Percentiles rank a stretch among this genome's conserved stretches.
Conservation (phyloP, 2,113 vertebrate species). For the Leuciscus idus region DNA sequence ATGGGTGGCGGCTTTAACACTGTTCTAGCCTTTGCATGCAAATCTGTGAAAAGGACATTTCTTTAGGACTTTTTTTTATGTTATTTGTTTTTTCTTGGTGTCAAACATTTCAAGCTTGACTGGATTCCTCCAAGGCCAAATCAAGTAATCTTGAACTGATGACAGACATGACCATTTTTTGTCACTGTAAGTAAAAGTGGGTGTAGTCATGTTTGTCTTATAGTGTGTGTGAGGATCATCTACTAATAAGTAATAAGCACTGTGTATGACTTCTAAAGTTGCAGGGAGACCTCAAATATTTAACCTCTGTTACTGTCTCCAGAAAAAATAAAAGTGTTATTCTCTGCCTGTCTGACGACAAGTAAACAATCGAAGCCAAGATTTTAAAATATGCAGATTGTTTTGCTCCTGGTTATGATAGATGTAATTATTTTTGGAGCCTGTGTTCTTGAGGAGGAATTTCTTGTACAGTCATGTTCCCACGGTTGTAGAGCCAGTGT, state of each 20-base stretch:
- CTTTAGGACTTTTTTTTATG: not conserved
- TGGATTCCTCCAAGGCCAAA: slow-evolving; percentile 30
- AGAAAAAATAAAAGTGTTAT: not conserved
- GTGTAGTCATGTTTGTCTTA: slow-evolving; percentile 7
- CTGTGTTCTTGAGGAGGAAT: slow-evolving; percentile 11
- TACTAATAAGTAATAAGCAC: not conserved
- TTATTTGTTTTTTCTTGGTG: not conserved
- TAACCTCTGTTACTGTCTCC: not conserved
- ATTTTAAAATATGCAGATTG: slow-evolving; percentile 32
- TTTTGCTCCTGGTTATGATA: slow-evolving; percentile 27
- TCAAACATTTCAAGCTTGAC: slow-evolving; percentile 28
- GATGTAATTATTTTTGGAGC: slow-evolving; percentile 50
- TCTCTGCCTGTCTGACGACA: slow-evolving; percentile 22
- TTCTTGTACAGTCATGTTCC: not conserved
- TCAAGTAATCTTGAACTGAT: slow-evolving; percentile 9
- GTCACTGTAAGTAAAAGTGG: slow-evolving; percentile 29
- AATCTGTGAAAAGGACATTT: not conserved
- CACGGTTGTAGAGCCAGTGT: slow-evolving; percentile 4
- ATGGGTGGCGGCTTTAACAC: not conserved
- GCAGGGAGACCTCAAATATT: not conserved
- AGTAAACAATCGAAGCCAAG: not conserved
- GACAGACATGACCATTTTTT: slow-evolving; percentile 1
- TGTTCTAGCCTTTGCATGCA: not conserved
- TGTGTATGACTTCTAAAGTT: not conserved
- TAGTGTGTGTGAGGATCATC: no score